Conservation (phyloP, 2,113 vertebrate species). For the Sclerurus mexicanus region DNA sequence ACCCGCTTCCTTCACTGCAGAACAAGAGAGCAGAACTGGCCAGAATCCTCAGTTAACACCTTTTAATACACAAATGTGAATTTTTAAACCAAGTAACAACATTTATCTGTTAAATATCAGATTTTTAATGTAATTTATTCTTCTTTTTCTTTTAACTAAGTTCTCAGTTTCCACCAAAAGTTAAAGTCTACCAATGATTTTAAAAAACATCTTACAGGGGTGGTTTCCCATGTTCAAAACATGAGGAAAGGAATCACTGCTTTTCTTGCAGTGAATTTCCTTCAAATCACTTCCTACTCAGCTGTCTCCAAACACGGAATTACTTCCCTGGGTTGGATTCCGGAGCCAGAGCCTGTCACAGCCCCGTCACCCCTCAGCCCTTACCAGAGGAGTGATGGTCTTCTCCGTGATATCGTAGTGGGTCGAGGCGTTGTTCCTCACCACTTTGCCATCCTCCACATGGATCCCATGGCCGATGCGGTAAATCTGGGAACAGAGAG, state of each 20-base stretch:
- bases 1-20: not conserved
- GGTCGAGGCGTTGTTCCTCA: conserved; percentile 77
- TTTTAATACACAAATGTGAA: not conserved
- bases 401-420: conserved; percentile 78
- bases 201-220: not conserved
- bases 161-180: not conserved
- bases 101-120: not conserved
- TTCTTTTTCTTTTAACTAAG: not conserved
- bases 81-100: not conserved
- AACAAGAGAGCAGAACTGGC: not conserved
- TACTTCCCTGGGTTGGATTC: not conserved
- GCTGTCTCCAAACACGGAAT: not conserved
- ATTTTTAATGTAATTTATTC: not conserved
- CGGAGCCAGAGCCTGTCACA: not conserved
- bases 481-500: conserved; percentile 70
- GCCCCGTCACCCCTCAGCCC: not conserved
- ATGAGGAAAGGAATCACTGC: not conserved
- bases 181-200: not conserved
- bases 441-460: conserved; percentile 74
- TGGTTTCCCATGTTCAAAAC: not conserved
- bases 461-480: conserved; percentile 74
- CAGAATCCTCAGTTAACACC: not conserved
- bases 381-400: conserved; percentile 78
- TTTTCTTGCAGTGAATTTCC: not conserved
- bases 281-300: not conserved